Conservation (phyloP, 2,888 invertebrate genomes). For the Rhaphigaster nebulosa region DNA sequence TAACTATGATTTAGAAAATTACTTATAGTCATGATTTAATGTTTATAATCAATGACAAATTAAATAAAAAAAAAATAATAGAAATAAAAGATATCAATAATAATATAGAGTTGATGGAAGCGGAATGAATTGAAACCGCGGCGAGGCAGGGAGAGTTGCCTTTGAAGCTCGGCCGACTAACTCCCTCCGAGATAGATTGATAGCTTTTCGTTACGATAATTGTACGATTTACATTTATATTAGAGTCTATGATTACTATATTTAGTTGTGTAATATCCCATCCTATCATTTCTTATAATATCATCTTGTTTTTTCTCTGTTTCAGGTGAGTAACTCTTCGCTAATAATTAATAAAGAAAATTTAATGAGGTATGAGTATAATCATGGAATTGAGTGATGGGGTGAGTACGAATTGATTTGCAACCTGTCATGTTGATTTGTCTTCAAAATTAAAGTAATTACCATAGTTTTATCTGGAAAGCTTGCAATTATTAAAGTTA, state of each 20-base stretch:
- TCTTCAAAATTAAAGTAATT: too few species aligned
- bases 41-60: neutral
- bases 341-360: neutral
- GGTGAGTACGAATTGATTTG: neutral
- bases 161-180: neutral
- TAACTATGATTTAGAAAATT: neutral
- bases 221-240: conserved; percentile 44
- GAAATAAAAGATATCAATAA: neutral
- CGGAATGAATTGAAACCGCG: neutral
- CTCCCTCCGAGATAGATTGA: neutral
- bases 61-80: neutral
- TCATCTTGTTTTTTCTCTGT: neutral
- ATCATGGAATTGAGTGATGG: neutral
- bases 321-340: neutral
- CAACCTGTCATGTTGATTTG: neutral
- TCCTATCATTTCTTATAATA: neutral
- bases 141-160: neutral
- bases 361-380: neutral
- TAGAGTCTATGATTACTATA: neutral
- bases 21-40: neutral
- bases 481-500: too few species aligned
- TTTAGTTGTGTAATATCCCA: neutral
- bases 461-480: too few species aligned
- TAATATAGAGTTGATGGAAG: neutral
- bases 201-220: conserved; percentile 24